Percentiles rank a stretch among this genome's conserved stretches.
These are phyloP conservation scores for Neuroterus valhalla DNA, from an alignment of 1,140 invertebrate species.

Conservation along the genomic window DNA sequence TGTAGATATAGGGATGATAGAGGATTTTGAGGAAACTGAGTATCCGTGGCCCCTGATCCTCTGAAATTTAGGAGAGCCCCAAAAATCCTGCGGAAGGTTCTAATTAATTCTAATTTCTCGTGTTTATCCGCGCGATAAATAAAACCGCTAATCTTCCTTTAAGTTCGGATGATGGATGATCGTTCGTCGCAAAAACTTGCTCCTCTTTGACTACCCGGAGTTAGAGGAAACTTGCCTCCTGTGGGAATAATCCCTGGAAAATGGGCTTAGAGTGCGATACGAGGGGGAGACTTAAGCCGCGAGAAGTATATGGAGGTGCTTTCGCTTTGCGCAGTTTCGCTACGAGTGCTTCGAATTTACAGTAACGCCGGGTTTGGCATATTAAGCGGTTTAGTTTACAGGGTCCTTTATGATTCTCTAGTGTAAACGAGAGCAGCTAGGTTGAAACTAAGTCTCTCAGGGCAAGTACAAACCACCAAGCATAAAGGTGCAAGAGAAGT, in stretches of 20 bases:
- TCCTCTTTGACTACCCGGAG: conserved; percentile 5
- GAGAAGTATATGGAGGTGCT: conserved; percentile 5
- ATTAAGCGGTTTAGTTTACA: conserved; percentile 34
- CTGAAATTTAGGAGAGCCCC: too few relatives aligned
- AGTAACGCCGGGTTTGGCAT: conserved; percentile 33
- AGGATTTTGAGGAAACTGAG: too few relatives aligned
- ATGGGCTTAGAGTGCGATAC: conserved; percentile 19
- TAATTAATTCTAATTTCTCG: neutral
- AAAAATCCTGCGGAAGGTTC: too few relatives aligned
- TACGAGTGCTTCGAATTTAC: conserved; percentile 33
- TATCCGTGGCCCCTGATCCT: too few relatives aligned
- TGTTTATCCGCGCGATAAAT: neutral
- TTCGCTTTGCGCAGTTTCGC: conserved; percentile 14
- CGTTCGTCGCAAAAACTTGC: conserved; percentile 4
- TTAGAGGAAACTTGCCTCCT: conserved; percentile 25
- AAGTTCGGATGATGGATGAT: neutral
- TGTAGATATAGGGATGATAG: too few relatives aligned
- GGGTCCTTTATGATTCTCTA: conserved; percentile 12
- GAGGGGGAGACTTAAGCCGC: conserved; percentile 11
- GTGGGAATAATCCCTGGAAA: conserved; percentile 29
- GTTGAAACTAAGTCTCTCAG: conserved; percentile 5
- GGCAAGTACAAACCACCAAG: conserved; percentile 12
- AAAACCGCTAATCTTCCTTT: neutral
- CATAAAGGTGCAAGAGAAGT: neutral
- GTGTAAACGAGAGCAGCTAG: conserved; percentile 18